A percentile compares a stretch with the other conserved stretches of the same genome.
phyloP scores from a whole-genome alignment of 2,888 invertebrate genomes.

The Euplagia quadripunctaria region DNA sequence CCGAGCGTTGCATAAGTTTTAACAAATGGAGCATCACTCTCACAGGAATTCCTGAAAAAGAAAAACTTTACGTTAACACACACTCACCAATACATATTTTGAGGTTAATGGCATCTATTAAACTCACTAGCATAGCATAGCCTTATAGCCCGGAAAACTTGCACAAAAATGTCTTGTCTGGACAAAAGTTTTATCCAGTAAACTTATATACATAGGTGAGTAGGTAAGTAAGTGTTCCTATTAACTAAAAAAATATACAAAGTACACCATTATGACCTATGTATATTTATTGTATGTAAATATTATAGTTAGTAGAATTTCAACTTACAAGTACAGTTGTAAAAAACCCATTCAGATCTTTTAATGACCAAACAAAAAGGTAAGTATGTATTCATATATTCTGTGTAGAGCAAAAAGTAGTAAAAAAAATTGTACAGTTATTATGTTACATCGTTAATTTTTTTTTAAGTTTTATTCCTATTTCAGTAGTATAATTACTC shows the following conservation, averaged over 20 bases:
- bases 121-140: neutral
- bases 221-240: no score
- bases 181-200: neutral
- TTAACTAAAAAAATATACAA: no score
- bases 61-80: constrained; percentile 43
- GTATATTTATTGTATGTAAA: no score
- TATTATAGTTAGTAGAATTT: no score
- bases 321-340: neutral
- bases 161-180: neutral
- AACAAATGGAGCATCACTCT: constrained; percentile 96
- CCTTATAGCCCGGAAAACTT: neutral
- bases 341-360: neutral
- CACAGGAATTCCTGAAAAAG: constrained; percentile 93
- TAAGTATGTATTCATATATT: neutral
- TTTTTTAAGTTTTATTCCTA: neutral
- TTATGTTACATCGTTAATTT: neutral
- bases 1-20: constrained; percentile 98
- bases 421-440: neutral
- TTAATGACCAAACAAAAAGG: neutral
- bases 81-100: neutral
- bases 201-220: no score
- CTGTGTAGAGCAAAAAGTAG: neutral
- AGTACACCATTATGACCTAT: no score
- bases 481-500: neutral
- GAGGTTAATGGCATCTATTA: neutral